Conservation (phyloP, 2,797 vertebrate genomes). For the Poecilia velifera region DNA sequence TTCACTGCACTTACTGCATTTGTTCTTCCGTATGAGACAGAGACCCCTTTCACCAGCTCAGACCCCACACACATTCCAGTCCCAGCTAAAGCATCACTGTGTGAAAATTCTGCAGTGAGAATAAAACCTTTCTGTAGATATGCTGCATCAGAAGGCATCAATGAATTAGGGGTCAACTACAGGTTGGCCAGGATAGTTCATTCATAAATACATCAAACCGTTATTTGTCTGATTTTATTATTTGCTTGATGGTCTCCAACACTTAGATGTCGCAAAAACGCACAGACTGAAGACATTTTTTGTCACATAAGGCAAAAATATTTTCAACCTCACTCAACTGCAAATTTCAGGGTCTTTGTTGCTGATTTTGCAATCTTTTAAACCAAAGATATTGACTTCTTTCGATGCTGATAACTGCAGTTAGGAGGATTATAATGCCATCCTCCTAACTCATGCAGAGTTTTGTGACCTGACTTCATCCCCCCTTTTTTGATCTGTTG, state of each 20-base stretch:
- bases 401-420: constrained; percentile 28
- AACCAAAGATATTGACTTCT: constrained; percentile 59
- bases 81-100: constrained; percentile 30
- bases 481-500: constrained; percentile 33
- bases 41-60: constrained; percentile 13
- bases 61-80: not conserved
- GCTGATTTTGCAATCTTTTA: not conserved
- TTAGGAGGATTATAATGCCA: constrained; percentile 46
- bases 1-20: constrained; percentile 4
- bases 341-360: not conserved
- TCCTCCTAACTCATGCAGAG: constrained; percentile 65
- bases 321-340: not conserved
- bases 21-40: constrained; percentile 5
- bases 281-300: not conserved
- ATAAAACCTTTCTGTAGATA: not conserved
- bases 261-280: not conserved
- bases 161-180: too few relatives aligned
- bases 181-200: not conserved
- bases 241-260: not conserved
- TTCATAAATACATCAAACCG: not conserved
- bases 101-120: constrained; percentile 21
- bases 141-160: too few relatives aligned
- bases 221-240: not conserved
- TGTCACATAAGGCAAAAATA: not conserved
- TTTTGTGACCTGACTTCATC: constrained; percentile 48